phyloP scores from a whole-genome alignment of 2,113 vertebrate genomes.

The Aythya baeri region DNA sequence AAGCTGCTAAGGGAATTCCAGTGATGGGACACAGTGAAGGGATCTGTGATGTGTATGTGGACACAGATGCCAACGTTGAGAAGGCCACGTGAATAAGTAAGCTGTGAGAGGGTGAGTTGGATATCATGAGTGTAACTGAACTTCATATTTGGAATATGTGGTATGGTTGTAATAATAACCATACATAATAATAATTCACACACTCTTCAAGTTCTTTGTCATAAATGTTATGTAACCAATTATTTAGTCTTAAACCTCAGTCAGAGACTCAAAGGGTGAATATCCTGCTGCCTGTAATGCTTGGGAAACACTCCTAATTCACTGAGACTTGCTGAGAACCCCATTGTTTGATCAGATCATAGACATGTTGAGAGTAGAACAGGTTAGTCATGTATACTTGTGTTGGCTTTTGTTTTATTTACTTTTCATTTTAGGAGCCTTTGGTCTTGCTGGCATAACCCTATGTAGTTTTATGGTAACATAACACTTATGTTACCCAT shows the following conservation, averaged over 20 bases:
- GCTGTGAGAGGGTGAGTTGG: background rate
- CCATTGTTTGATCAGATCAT: slow-evolving; percentile 97
- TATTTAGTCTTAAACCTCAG: slow-evolving; percentile 74
- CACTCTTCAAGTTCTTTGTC: background rate
- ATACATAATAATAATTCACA: background rate
- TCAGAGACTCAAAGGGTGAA: slow-evolving; percentile 97
- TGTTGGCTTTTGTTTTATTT: background rate
- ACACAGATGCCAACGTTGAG: slow-evolving; percentile 91
- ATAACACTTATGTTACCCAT: background rate
- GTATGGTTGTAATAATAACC: background rate
- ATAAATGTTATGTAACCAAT: background rate
- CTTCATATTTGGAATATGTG: background rate
- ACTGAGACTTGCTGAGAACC: slow-evolving; percentile 91
- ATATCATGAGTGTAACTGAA: background rate
- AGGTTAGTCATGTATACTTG: slow-evolving; percentile 73
- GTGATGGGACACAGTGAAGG: slow-evolving; percentile 99
- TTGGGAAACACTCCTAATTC: slow-evolving; percentile 94
- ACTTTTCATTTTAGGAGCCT: background rate
- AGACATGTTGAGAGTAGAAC: slow-evolving; percentile 93
- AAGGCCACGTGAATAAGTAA: slow-evolving; percentile 90
- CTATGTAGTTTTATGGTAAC: background rate
- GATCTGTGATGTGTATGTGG: slow-evolving; percentile 95
- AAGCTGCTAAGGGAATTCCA: slow-evolving; percentile 92
- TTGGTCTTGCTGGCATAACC: background rate
- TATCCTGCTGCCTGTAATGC: slow-evolving; percentile 98